Percentiles rank a stretch among this genome's conserved stretches.
phyloP scores from a whole-genome alignment of 2,797 vertebrate genomes.

The Sphaeramia orbicularis region DNA sequence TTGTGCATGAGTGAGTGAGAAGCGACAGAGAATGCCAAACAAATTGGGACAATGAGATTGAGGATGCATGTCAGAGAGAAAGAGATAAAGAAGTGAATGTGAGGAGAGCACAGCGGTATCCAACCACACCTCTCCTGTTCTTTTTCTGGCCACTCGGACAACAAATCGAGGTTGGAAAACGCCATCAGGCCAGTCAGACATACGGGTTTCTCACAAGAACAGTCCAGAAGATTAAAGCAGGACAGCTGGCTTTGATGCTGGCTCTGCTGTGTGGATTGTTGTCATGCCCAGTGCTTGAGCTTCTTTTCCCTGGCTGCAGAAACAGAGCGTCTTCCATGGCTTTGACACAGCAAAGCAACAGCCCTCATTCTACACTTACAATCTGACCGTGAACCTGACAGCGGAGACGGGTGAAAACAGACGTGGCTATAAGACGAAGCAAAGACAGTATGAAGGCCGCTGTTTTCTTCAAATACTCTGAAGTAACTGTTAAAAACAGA shows the following conservation, averaged over 20 bases:
- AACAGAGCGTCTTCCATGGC: conserved; percentile 25
- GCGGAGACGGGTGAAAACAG: background rate
- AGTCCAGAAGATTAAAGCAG: conserved; percentile 62
- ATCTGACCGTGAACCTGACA: conserved; percentile 15
- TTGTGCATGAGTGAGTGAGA: conserved; percentile 5
- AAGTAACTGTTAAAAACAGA: no score
- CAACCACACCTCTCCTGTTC: background rate
- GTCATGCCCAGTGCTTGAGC: conserved; percentile 45
- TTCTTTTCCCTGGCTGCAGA: conserved; percentile 41
- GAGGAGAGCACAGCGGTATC: conserved; percentile 12
- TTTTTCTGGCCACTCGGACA: conserved; percentile 22
- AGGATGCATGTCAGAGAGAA: conserved; percentile 26
- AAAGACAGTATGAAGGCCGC: background rate
- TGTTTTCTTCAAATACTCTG: no score
- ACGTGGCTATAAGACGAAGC: background rate
- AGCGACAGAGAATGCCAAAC: conserved; percentile 36
- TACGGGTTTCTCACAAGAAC: conserved; percentile 42
- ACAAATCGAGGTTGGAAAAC: conserved; percentile 36
- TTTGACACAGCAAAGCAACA: conserved; percentile 8
- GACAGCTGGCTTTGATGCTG: conserved; percentile 57
- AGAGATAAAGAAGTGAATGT: conserved; percentile 15
- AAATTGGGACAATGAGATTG: conserved; percentile 41
- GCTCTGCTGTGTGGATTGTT: conserved; percentile 46
- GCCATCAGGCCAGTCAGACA: conserved; percentile 17
- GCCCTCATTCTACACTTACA: conserved; percentile 12